Evolutionary conservation across 2,888 invertebrate genomes (phyloP), one percentile per base, ranked within the genome.

Genomic region (Dexiosoma caninum): DNA sequence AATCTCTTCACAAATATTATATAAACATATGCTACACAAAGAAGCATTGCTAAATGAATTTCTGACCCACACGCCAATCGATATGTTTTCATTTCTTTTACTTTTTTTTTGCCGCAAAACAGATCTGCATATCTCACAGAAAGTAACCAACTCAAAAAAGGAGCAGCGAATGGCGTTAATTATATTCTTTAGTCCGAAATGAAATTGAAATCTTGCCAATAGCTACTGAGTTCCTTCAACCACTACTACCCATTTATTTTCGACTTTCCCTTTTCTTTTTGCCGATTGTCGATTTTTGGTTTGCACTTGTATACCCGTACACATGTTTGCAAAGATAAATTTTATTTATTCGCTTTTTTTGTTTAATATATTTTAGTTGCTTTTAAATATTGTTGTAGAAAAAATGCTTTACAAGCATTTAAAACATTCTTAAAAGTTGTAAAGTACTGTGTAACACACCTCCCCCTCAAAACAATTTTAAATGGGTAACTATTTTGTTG

Each of bases 371-470:
- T 14, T 46, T 49, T 44, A 8, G 35, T 44, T 49, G 19, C 59
- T 59, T 37, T 12, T 27, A 49, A 35, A 32, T 62, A 27, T 69
- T 74, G 46, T 57, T 59, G 27, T 23, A 44, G 4, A 40, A 27
- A 51, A 62, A 71, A 76, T 77, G 81, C 81, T 72, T 77, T 62
- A 57, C 62, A 55, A 81, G 81, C 81, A 72, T 77, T 81, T 81
- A 59, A 42, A 57, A 57, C 71, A 81, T 81, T 81, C 77, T 81
- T 72, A 77, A 81, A 72, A 42, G 62, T 64, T 67, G 76, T 77
- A 76, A 80, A 55, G 57, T 42, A 53, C 12, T 23, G 19, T 55
- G 12, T 42, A 7, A 1, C 46, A n/a, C n/a, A 8, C 9, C 76
- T 59, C 44, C 44, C 75, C 14, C 5, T n/a, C 21, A 10, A 9